Conservation (phyloP, 2,888 invertebrate genomes). For the Apamea sordens region DNA sequence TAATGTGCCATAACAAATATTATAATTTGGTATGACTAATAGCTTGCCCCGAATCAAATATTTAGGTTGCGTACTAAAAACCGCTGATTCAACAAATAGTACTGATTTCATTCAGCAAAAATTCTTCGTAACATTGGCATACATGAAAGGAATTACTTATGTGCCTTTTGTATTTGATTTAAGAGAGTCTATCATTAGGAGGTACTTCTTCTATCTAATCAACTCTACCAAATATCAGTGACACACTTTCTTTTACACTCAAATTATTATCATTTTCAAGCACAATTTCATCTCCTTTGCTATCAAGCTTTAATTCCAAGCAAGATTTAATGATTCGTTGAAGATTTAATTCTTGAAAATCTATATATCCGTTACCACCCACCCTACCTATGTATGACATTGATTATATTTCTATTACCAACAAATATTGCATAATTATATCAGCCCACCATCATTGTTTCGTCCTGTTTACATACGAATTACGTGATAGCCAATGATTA, state of each 20-base stretch:
- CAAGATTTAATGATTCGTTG: neutral
- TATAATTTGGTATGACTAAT: slow-evolving; percentile 58
- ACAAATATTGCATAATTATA: slow-evolving; percentile 31
- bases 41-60: slow-evolving; percentile 56
- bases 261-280: slow-evolving; percentile 12
- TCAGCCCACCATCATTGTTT: slow-evolving; percentile 37
- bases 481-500: slow-evolving; percentile 53
- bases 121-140: slow-evolving; percentile 21
- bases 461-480: slow-evolving; percentile 54
- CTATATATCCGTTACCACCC: neutral
- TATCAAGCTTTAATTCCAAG: neutral
- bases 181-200: slow-evolving; percentile 34
- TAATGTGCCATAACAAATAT: slow-evolving; percentile 57
- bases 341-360: neutral
- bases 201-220: slow-evolving; percentile 38
- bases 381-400: neutral
- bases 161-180: slow-evolving; percentile 38
- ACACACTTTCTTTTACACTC: slow-evolving; percentile 31
- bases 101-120: slow-evolving; percentile 36
- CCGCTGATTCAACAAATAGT: slow-evolving; percentile 34
- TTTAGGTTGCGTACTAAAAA: slow-evolving; percentile 56
- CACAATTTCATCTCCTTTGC: neutral
- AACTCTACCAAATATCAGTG: slow-evolving; percentile 30
- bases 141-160: slow-evolving; percentile 32
- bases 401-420: slow-evolving; percentile 22